Evolutionary conservation across 2,888 invertebrate genomes (phyloP), one percentile per base, ranked within the genome.

Genomic region (Oegoconia quadripuncta): DNA sequence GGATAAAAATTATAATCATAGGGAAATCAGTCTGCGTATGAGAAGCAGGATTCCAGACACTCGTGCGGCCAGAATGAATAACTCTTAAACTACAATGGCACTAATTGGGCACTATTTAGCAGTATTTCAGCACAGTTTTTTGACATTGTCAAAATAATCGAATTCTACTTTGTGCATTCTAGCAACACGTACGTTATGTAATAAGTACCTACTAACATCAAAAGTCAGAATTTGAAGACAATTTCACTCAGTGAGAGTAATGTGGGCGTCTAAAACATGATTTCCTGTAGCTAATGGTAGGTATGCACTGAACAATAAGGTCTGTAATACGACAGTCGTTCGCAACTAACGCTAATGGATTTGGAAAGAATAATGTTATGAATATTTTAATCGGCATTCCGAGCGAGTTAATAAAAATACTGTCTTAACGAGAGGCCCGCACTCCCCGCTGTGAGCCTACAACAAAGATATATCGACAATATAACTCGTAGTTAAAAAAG

Each of bases 391-490:
- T 79, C 73, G 65, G 67, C 67, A 81, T 83, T 79, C 77, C 72
- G 70, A 65, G 64, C 63, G 74, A 79, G 77, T 80, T 80, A 75
- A 82, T 84, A 84, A 82, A 81, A 82, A 80, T 76, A 74, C 68
- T 73, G 70, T 68, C 72, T 72, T 79, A 82, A 81, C 78, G 75
- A 84, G 75, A 66, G 64, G 57, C 61, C 56, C 50, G 57, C 56
- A 62, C 64, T 45, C 64, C 84, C 84, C 76, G 84, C 84, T 81
- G 86, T 46, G 76, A 70, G 64, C 72, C 70, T 69, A 75, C 70
- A 82, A 81, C 80, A 76, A 77, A 78, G 78, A 81, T 77, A 74
- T 74, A 82, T 81, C 63, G 72, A 64, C 64, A 59, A 57, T 61
- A 62, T 63, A 58, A 60, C 62, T 61, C 63, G 59, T 55, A 59